Evolutionary conservation across 2,113 vertebrate species (phyloP), one percentile per base, ranked within the genome.

Genomic region (Phycodurus eques): DNA sequence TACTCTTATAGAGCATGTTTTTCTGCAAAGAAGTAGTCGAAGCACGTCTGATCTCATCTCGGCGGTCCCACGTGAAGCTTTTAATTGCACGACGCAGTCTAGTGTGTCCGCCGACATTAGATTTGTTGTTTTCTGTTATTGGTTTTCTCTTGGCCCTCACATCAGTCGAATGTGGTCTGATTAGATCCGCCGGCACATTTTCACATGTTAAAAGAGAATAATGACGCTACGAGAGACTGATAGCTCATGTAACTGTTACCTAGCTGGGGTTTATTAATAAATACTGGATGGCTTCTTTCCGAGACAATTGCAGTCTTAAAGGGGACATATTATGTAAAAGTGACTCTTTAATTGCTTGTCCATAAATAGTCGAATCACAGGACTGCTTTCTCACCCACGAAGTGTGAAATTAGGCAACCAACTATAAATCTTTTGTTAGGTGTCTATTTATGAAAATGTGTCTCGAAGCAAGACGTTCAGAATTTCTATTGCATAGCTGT

Each of bases 101-200:
- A 14, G n/a, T 70, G 72, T 72, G 78, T 72, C 77, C 69, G 43
- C 14, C 1, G 15, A 67, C 53, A 62, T 19, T 57, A 33, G 46
- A 83, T 75, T 73, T 70, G 11, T 71, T 59, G 56, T 71, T 66
- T 53, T 72, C 17, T 54, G 17, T 72, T 76, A 3, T 72, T 54
- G 39, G 73, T 64, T 68, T 70, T 75, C 66, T n/a, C 49, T 73
- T 75, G 73, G 57, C 63, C 60, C 67, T 20, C 77, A 78, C 74
- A 85, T 84, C 81, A 75, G 70, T 77, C 81, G 10, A 19, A 79
- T 81, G 54, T 43, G 35, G 81, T 83, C 80, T 81, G 86, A 85
- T 83, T 83, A 84, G 76, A 82, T 82, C 70, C 83, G 75, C 54
- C 77, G 78, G 75, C 76, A 70, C 77, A 72, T 56, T 85, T 85